These are phyloP conservation scores for Apogon talboti DNA, from an alignment of 2,797 vertebrate genomes.

Conservation along the genomic window DNA sequence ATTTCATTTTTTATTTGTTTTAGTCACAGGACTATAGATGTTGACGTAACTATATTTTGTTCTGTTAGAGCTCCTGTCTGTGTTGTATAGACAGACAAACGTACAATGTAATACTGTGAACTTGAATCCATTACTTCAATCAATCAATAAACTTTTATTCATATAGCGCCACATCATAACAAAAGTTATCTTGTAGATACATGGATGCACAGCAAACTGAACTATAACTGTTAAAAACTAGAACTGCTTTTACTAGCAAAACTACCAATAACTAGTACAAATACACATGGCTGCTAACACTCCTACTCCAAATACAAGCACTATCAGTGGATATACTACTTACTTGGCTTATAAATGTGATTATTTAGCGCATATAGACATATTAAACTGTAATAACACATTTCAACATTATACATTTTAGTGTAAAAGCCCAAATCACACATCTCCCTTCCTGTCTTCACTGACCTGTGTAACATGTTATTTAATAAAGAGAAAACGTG, in stretches of 20 bases:
- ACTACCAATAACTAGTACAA: too few species aligned
- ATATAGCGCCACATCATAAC: too few species aligned
- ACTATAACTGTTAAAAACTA: too few species aligned
- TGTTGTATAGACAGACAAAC: not conserved
- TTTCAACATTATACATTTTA: constrained; percentile 17
- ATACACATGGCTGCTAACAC: too few species aligned
- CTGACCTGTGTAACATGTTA: not conserved
- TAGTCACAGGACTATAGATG: not conserved
- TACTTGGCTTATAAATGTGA: too few species aligned
- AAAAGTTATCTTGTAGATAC: not conserved
- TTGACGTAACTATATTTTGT: too few species aligned
- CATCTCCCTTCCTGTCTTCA: not conserved
- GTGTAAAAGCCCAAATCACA: constrained; percentile 1
- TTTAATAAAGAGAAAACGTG: not conserved
- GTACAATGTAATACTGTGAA: not conserved
- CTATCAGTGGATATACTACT: too few species aligned
- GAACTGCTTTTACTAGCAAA: too few species aligned
- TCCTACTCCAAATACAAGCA: too few species aligned
- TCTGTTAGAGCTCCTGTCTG: not conserved
- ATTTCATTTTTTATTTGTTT: constrained; percentile 7
- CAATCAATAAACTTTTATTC: too few species aligned
- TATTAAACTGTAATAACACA: not conserved
- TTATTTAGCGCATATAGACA: not conserved
- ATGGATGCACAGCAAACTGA: too few species aligned
- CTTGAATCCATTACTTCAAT: too few species aligned